A percentile compares a stretch with the other conserved stretches of the same genome.
Conservation (phyloP, 2,113 vertebrate genomes). For the Trematocara marginatum region DNA sequence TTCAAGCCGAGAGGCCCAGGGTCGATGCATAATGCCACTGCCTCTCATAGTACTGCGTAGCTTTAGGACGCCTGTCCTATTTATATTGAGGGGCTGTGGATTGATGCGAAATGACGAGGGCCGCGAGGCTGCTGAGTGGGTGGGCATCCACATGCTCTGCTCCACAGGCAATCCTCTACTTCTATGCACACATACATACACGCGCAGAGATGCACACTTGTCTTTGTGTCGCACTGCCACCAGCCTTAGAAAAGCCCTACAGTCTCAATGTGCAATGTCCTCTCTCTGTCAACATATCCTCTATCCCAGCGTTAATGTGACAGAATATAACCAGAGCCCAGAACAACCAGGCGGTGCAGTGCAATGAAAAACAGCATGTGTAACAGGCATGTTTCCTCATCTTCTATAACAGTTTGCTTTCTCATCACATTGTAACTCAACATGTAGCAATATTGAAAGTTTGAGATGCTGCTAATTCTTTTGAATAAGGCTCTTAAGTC, state of each 20-base stretch:
- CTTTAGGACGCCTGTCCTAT: conserved; percentile 72
- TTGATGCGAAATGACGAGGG: conserved; percentile 77
- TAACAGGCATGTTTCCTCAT: conserved; percentile 22
- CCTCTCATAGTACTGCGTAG: conserved; percentile 57
- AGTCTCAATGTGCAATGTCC: conserved; percentile 68
- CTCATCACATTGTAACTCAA: neutral
- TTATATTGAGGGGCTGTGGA: conserved; percentile 75
- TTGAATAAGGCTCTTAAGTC: neutral
- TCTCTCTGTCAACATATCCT: conserved; percentile 72
- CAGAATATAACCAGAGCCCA: conserved; percentile 60
- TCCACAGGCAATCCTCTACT: conserved; percentile 63
- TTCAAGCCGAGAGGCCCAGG: conserved; percentile 42
- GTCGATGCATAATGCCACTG: conserved; percentile 58
- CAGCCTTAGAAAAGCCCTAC: conserved; percentile 65
- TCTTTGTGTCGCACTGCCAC: conserved; percentile 62
- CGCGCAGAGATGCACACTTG: conserved; percentile 55
- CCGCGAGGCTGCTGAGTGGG: conserved; percentile 69
- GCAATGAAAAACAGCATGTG: conserved; percentile 26
- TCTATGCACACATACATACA: conserved; percentile 25
- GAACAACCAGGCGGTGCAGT: conserved; percentile 40
- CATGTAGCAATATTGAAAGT: neutral
- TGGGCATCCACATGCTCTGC: conserved; percentile 71
- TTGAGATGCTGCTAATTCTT: neutral
- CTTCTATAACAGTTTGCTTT: conserved; percentile 13
- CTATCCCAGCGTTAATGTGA: conserved; percentile 62